Evolutionary conservation across 2,888 invertebrate species (phyloP), one percentile per base, ranked within the genome.

Genomic region (Urechis unicinctus): DNA sequence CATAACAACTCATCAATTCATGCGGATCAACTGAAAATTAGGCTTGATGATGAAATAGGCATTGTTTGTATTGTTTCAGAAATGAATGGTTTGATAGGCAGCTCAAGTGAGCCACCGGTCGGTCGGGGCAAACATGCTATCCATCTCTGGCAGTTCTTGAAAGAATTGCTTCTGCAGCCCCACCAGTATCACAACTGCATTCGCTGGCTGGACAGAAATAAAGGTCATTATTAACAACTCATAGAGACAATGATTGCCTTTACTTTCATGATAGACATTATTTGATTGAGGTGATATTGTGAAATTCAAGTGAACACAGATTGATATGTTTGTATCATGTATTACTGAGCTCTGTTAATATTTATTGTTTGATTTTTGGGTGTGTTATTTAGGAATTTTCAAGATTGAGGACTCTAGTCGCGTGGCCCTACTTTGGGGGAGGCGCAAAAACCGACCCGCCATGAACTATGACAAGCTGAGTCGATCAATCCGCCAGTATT

Each of bases 381-480:
- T 13, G 13, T 22, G 17, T 21, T 55, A 3, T 46, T 45, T n/a
- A 77, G 81, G 81, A 21, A 75, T 97, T 45, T 98, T 98, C 83
- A 98, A 97, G 82, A 98, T 98, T 77, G 97, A 98, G 79, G 96
- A 98, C 81, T 95, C 95, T 13, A 91, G 94, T 29, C 86, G 91
- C 66, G 95, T 98, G 52, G 97, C 98, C n/a, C 85, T 89, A 67
- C 84, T 95, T 53, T 98, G 98, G 98, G 98, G 98, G 60, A 88
- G 91, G 71, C 84, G 97, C 64, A 98, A 98, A 81, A 97, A 98
- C 82, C 84, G 97, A 9, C 95, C 96, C 0, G 95, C 95, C 29
- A 98, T 98, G 97, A 98, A 98, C 83, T 98, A 98, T 81, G 98
- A 98, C 82, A 98, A 98, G 79, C 82, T 98, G 50, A 95, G 94